Conservation (phyloP, 2,888 invertebrate genomes). For the Exocentrus adspersus region DNA sequence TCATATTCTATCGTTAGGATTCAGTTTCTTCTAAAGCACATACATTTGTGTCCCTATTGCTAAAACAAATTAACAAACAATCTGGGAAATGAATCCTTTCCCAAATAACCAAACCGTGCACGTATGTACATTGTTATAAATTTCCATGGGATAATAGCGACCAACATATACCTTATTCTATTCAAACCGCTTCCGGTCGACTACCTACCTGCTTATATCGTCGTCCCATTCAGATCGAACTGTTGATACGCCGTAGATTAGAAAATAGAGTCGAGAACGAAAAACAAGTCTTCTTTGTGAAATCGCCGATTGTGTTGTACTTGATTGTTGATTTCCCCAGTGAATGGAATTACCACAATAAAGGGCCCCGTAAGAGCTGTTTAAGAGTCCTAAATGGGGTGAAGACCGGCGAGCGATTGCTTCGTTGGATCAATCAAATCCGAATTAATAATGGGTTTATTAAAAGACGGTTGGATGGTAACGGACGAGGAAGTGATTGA, state of each 20-base stretch:
- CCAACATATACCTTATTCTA: conserved; percentile 5
- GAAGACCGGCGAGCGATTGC: conserved; percentile 33
- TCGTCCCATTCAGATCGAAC: conserved; percentile 7
- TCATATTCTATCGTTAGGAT: too few relatives aligned
- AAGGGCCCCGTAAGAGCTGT: conserved; percentile 21
- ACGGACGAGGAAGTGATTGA: conserved; percentile 27
- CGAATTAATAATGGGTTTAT: conserved; percentile 40
- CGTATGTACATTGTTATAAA: background rate
- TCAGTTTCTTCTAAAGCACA: too few relatives aligned
- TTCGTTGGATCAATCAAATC: conserved; percentile 39
- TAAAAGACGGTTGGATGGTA: conserved; percentile 30
- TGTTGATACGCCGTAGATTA: conserved; percentile 24
- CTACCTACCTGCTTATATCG: conserved; percentile 11
- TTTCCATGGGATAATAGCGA: conserved; percentile 10
- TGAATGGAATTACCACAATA: conserved; percentile 28
- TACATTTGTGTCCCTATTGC: too few relatives aligned
- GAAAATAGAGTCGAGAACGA: conserved; percentile 23
- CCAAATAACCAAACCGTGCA: background rate
- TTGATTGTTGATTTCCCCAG: conserved; percentile 24
- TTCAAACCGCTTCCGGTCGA: conserved; percentile 12
- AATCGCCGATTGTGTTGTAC: conserved; percentile 20
- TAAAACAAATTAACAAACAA: too few relatives aligned
- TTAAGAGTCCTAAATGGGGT: conserved; percentile 37
- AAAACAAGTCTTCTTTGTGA: conserved; percentile 25
- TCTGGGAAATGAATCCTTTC: too few relatives aligned